A percentile compares a stretch with the other conserved stretches of the same genome.
These are phyloP conservation scores for Paraplagusia blochii DNA, from an alignment of 2,113 vertebrate species.

Conservation along the genomic window DNA sequence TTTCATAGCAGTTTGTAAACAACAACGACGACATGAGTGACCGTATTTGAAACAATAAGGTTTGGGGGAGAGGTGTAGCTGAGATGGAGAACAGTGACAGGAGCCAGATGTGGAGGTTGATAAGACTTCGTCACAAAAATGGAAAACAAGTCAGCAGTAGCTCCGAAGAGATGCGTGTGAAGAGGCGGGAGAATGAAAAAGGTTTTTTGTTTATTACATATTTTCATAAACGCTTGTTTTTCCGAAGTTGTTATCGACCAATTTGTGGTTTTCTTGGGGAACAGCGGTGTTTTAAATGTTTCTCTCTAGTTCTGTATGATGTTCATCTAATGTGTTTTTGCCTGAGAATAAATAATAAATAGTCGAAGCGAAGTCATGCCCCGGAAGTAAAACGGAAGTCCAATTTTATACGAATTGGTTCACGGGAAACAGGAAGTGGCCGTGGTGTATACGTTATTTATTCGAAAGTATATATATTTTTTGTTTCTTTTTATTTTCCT, in stretches of 20 bases:
- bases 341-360: too few relatives aligned
- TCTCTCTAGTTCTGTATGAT: too few relatives aligned
- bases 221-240: background rate
- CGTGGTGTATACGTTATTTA: too few relatives aligned
- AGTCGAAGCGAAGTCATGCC: too few relatives aligned
- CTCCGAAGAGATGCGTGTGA: constrained; percentile 63
- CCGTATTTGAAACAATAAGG: too few relatives aligned
- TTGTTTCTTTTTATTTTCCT: too few relatives aligned
- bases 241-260: background rate
- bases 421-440: too few relatives aligned
- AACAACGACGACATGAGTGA: background rate
- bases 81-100: background rate
- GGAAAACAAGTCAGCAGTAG: constrained; percentile 20
- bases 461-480: too few relatives aligned
- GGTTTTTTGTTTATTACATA: constrained; percentile 48
- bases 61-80: background rate
- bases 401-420: too few relatives aligned
- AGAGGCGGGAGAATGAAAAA: constrained; percentile 72
- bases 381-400: too few relatives aligned
- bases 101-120: constrained; percentile 73
- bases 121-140: constrained; percentile 65
- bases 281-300: too few relatives aligned
- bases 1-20: background rate
- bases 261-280: background rate
- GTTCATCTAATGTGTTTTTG: too few relatives aligned